Base-by-base conservation (phyloP, 1,140 invertebrate species). In the Pseudomyrmex flavicornis region DNA sequence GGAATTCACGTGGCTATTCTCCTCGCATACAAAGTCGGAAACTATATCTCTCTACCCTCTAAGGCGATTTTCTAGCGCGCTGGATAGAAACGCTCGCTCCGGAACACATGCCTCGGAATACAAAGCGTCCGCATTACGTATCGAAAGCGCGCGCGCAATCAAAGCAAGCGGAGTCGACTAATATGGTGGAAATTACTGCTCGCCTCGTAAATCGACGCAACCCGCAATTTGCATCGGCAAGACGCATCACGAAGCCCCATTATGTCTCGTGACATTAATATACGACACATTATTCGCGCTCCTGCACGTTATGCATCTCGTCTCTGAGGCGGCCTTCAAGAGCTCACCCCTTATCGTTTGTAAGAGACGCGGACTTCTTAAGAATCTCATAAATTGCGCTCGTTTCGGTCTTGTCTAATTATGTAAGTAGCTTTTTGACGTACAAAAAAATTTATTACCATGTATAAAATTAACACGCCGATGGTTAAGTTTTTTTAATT, bases 171-270 rank as follows among this genome's bases (percentile, higher is more conserved):
- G 20, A 2, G 26, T 8, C 52, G 52, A 3, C 65, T 59, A 83
- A 75, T 73, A 86, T 17, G 85, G 22, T 87, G 85, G 85, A 87
- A 83, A 87, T 87, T 87, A 83, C 85, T 76, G 79, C 76, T 86
- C 85, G 85, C 85, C 85, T 86, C 79, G 80, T 86, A 86, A 86
- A 87, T 87, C 85, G 85, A 87, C 50, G 84, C 52, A 58, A 82
- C 65, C 69, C 61, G 84, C 70, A 82, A 87, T 87, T 86, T 87
- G 70, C 85, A 87, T 85, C 84, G 77, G 63, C 75, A 15, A 79
- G 13, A 20, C 44, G 15, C 52, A 69, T 22, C 75, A 48, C 35
- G 35, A 68, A 50, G 35, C 17, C 50, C 63, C 63, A 69, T 77
- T 77, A 77, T 77, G 65, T 68, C 26, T 17, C 75, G 35, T 46